These are phyloP conservation scores for Noctuana brunneofusca DNA, from an alignment of 2,888 invertebrate species.

Conservation along the genomic window DNA sequence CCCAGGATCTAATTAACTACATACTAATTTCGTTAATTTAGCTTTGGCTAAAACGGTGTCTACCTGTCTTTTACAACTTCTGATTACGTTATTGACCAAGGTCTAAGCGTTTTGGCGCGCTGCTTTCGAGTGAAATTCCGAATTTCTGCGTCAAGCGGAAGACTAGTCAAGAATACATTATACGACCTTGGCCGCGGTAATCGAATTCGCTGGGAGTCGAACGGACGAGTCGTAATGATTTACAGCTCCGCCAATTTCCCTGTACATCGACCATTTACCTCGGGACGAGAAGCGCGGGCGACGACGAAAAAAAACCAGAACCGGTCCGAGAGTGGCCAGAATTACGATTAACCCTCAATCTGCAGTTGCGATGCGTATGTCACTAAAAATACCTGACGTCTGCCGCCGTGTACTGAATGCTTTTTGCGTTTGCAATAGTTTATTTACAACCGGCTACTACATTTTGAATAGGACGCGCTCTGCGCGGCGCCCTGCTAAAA, in stretches of 20 bases:
- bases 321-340: slow-evolving; percentile 71
- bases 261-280: slow-evolving; percentile 54
- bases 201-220: slow-evolving; percentile 21
- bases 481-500: slow-evolving; percentile 20
- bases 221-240: slow-evolving; percentile 50
- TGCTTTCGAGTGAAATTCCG: slow-evolving; percentile 17
- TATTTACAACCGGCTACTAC: slow-evolving; percentile 32
- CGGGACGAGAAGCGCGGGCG: slow-evolving; percentile 43
- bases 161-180: slow-evolving; percentile 24
- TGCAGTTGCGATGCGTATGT: slow-evolving; percentile 54
- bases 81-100: slow-evolving; percentile 20
- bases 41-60: slow-evolving; percentile 1
- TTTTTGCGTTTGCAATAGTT: slow-evolving; percentile 35
- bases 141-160: slow-evolving; percentile 20
- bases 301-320: slow-evolving; percentile 60
- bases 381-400: slow-evolving; percentile 60
- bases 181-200: slow-evolving; percentile 18
- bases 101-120: slow-evolving; percentile 22
- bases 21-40: slow-evolving; percentile 10
- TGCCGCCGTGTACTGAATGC: slow-evolving; percentile 36
- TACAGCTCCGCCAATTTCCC: slow-evolving; percentile 52
- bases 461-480: slow-evolving; percentile 34
- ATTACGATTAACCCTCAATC: slow-evolving; percentile 71
- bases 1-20: slow-evolving; percentile 3
- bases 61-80: slow-evolving; percentile 3